Evolutionary conservation across 1,140 invertebrate genomes (phyloP), one percentile per base, ranked within the genome.

Genomic region (Eciton burchellii): DNA sequence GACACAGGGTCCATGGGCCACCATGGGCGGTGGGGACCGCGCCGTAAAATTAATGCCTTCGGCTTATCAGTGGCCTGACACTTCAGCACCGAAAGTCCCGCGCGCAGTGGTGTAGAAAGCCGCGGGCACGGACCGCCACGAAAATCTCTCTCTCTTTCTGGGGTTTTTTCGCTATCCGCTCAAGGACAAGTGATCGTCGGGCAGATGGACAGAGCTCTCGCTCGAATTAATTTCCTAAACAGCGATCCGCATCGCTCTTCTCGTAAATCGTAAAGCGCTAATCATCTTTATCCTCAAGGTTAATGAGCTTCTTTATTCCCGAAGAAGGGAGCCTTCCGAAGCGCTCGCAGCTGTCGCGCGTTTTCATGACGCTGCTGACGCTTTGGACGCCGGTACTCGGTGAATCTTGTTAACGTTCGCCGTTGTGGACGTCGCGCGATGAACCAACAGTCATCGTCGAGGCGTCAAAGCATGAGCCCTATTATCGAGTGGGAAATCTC

Each of bases 21-120:
- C 65, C 79, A 76, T 9, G 71, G n/a, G 84, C 66, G 76, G 74
- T 76, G 90, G 90, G 91, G 89, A 87, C 57, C 86, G 68, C 59
- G 83, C 88, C 91, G 91, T 91, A 91, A 92, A 93, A 93, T 93
- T 92, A 93, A 93, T 93, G 92, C 91, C 90, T 91, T 90, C 89
- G 91, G 92, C 92, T 93, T 93, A 93, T 93, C 92, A 92, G 92
- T 91, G 87, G 90, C 84, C 89, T 90, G 90, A 90, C 92, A 92
- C 91, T 92, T 92, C 85, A 87, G 84, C 89, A 89, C 83, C 91
- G 89, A 92, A 92, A 92, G 89, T 91, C 89, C 88, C 86, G 54
- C 72, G 56, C 47, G 47, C 88, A 91, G 73, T 72, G 88, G 88
- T 87, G 89, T 86, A 89, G 90, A 71, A 86, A 73, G 70, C 35